Conservation (phyloP, 2,888 invertebrate species). For the Eledone cirrhosa region DNA sequence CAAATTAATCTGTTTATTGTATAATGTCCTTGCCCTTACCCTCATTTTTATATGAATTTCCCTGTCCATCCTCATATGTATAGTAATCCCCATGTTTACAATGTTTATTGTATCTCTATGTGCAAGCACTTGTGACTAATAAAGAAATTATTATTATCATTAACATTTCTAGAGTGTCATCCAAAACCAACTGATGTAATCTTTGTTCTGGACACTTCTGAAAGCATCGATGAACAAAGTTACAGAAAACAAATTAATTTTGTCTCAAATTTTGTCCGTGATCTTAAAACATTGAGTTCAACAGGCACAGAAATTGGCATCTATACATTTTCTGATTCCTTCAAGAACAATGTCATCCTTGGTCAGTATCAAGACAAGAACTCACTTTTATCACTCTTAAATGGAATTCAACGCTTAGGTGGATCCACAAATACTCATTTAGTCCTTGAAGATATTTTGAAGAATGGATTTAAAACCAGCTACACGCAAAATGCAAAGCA, state of each 20-base stretch:
- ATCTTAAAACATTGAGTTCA: too few species aligned
- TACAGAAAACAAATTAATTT: not conserved
- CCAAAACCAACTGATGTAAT: not conserved
- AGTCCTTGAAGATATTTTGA: not conserved
- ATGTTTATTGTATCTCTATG: too few species aligned
- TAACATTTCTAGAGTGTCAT: too few species aligned
- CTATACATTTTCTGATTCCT: not conserved
- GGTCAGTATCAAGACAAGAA: not conserved
- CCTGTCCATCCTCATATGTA: too few species aligned
- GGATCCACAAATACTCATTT: not conserved
- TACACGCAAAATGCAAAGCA: not conserved
- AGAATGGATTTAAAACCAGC: not conserved
- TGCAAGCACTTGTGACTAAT: too few species aligned
- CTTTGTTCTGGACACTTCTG: constrained; percentile 6
- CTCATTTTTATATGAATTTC: too few species aligned
- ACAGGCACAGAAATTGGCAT: not conserved
- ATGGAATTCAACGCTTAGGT: not conserved
- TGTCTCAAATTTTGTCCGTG: not conserved
- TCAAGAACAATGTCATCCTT: not conserved
- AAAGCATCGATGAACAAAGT: not conserved
- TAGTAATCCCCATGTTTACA: too few species aligned
- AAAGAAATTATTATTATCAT: too few species aligned
- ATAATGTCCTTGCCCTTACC: too few species aligned
- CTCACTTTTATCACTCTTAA: not conserved
- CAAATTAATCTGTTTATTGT: too few species aligned